Base-by-base conservation (phyloP, 2,888 invertebrate species). In the Cryptocheilus praepositus region DNA sequence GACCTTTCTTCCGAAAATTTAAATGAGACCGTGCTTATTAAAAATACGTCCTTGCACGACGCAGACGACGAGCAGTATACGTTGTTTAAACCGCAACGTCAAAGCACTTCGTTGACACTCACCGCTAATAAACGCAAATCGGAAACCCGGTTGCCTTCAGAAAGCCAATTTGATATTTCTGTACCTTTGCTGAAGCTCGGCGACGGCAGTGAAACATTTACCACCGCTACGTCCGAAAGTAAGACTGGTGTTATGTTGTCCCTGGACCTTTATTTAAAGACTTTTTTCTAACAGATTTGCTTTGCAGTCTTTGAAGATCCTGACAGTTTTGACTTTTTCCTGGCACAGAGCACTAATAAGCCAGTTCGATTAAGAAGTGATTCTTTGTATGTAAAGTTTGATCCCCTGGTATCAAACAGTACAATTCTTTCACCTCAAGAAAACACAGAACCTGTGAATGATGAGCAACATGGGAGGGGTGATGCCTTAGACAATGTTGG, bases 341-440 rank as follows among this genome's bases (percentile, higher is more conserved):
- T 49, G 3, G n/a, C 16, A 49, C n/a, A 49, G 13, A 49, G 49
- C 16, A 49, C n/a, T 8, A n/a, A 18, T 2, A 49, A 11, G 4
- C 18, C 49, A 49, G 18, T 18, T 18, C 16, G 49, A 18, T 18
- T 49, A n/a, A 49, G 49, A 49, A 18, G 11, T 4, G 11, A 49
- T 5, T 49, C 49, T 49, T 4, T n/a, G 18, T 49, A 49, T 13
- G 49, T 46, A 3, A 46, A 16, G 16, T 46, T 46, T 46, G 92
- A 92, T 82, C 92, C 92, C 2, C 80, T 92, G 25, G 82, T 85
- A 52, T 74, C 81, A n/a, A 80, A 84, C 56, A 72, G 65, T 74
- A 87, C 79, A 56, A 88, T 88, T 88, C 77, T 88, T 64, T 86
- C 88, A 0, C 8, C 36, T 11, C 88, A 88, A 76, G 84, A 83